Conservation (phyloP, 1,140 invertebrate species). For the Riptortus pedestris region DNA sequence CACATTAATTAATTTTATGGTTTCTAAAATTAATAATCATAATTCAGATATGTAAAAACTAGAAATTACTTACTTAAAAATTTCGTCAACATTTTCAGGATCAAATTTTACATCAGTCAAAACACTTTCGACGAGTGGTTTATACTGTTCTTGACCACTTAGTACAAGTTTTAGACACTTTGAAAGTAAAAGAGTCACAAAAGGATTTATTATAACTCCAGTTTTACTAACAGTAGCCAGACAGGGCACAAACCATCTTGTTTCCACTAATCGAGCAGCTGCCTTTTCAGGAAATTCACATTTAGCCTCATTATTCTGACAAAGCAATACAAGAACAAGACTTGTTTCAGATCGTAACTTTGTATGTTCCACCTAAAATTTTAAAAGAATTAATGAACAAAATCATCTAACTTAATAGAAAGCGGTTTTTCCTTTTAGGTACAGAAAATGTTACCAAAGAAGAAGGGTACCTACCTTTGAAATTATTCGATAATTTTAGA, state of each 20-base stretch:
- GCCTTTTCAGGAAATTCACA: constrained; percentile 40
- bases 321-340: constrained; percentile 23
- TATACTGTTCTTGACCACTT: constrained; percentile 2
- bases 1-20: constrained; percentile 11
- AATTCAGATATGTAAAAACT: not conserved
- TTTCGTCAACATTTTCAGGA: constrained; percentile 35
- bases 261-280: constrained; percentile 41
- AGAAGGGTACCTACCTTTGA: too few species aligned
- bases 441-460: too few species aligned
- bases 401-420: constrained; percentile 28
- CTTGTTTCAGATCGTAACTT: constrained; percentile 23
- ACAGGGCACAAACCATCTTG: constrained; percentile 42
- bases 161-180: constrained; percentile 28
- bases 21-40: not conserved
- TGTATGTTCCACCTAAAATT: constrained; percentile 22
- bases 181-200: constrained; percentile 44
- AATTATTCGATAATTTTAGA: too few species aligned
- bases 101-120: constrained; percentile 43
- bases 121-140: constrained; percentile 38
- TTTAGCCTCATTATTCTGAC: constrained; percentile 21
- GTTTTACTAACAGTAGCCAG: constrained; percentile 33
- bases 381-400: too few species aligned
- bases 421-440: constrained; percentile 23
- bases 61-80: constrained; percentile 36
- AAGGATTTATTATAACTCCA: constrained; percentile 42